Conservation (phyloP, 2,888 invertebrate species). For the Ceriagrion tenellum region DNA sequence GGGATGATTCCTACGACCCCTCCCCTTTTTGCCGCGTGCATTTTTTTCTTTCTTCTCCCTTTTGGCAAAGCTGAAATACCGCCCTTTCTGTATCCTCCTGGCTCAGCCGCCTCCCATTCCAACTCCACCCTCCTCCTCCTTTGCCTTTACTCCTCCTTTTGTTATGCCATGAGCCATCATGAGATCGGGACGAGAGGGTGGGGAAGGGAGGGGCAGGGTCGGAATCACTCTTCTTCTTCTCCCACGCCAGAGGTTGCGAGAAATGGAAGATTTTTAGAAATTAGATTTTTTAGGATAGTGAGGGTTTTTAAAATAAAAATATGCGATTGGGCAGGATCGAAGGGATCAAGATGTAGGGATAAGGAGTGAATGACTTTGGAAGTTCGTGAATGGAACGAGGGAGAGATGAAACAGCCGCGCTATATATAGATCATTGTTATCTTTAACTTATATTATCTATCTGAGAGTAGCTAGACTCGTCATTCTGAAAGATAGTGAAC, state of each 20-base stretch:
- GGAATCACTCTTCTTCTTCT: not conserved
- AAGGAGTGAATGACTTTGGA: not conserved
- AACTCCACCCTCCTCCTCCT: not conserved
- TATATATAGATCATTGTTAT: too few species aligned
- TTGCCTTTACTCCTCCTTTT: not conserved
- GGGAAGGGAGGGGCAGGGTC: not conserved
- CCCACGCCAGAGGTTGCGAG: not conserved
- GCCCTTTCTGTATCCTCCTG: not conserved
- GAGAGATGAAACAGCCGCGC: too few species aligned
- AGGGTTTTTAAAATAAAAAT: not conserved
- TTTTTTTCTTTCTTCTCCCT: not conserved
- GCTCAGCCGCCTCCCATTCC: not conserved
- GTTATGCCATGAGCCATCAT: not conserved
- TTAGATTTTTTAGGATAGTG: not conserved
- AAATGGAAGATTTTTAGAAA: not conserved
- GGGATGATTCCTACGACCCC: not conserved
- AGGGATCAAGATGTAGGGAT: not conserved
- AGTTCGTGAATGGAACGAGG: not conserved
- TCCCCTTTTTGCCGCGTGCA: not conserved
- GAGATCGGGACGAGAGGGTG: not conserved
- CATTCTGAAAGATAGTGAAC: too few species aligned
- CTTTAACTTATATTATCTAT: too few species aligned
- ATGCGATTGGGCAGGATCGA: not conserved
- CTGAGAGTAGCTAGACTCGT: too few species aligned
- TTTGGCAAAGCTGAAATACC: slow-evolving; percentile 41